Evolutionary conservation across 2,113 vertebrate species (phyloP), one percentile per base, ranked within the genome.

Genomic region (Cercocebus atys): DNA sequence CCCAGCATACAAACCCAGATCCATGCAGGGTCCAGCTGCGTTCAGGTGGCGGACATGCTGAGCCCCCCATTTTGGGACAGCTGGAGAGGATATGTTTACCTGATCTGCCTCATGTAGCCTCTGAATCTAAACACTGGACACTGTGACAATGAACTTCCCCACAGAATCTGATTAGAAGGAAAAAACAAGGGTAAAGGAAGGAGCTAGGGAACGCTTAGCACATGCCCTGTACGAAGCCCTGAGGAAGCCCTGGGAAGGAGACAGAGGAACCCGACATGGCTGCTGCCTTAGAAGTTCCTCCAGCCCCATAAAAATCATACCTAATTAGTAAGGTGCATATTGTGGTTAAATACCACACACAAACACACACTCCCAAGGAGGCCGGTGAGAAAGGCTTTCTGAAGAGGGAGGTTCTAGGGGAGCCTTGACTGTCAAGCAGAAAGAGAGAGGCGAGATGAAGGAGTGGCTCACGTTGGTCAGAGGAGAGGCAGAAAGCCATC

Each of bases 221-320:
- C 23, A 25, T 11, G 47, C 61, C 18, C 2, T 5, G 2, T 1
- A 6, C 27, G 0, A 38, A 5, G 7, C 50, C 30, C 35, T 0
- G 10, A 25, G 25, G 6, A 6, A 18, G 35, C 4, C 2, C 55
- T 3, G 47, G 3, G 38, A 45, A 92, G n/a, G 23, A 35, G 35
- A 25, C 61, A 6, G 5, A 32, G 0, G 17, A 40, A 1, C 18
- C 18, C 22, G 0, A 0, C 0, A 17, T 4, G 32, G 35, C 0
- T 6, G 25, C 79, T 5, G 32, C 27, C 38, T 80, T 32, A 0
- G n/a, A 12, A 20, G 30, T 17, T 13, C 47, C 25, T 64, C 35
- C 85, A 27, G 13, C 14, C 55, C 25, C 38, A 2, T 7, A 35
- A 16, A 16, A 18, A 5, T 43, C 52, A 4, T 4, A 22, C 17